Evolutionary conservation across 2,797 vertebrate genomes (phyloP).

Genomic region (Aratinga solstitialis): DNA sequence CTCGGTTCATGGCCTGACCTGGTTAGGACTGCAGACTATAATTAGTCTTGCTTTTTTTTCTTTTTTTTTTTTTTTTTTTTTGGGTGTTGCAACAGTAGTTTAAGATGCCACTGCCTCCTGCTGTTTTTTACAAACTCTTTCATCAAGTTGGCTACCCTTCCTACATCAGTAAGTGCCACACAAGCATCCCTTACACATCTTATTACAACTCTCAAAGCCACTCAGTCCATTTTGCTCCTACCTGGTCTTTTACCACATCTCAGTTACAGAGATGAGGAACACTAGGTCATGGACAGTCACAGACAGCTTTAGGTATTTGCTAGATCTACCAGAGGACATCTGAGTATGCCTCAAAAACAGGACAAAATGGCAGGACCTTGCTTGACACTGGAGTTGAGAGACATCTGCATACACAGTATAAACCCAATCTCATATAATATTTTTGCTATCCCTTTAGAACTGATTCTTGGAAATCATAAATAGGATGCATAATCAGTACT

Average conservation of each 20-base stretch:
- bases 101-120: conserved; percentile 1
- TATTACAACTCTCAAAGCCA: conserved; percentile 17
- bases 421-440: not conserved
- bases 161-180: conserved; percentile 59
- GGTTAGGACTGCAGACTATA: conserved; percentile 30
- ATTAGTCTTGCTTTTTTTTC: conserved; percentile 13
- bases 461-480: not conserved
- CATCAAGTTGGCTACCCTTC: conserved; percentile 37
- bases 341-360: not conserved
- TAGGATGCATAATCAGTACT: not conserved
- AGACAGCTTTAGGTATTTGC: not conserved
- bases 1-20: not conserved
- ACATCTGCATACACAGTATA: not conserved
- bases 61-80: not conserved
- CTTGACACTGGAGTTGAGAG: not conserved
- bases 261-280: not conserved
- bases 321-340: not conserved
- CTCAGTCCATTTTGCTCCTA: not conserved
- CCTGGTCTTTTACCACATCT: conserved; percentile 16
- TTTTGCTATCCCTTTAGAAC: not conserved
- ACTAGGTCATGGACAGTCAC: not conserved
- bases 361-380: not conserved
- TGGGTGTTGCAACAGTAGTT: not conserved
- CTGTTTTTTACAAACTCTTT: not conserved
- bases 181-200: not conserved